These are phyloP conservation scores for Daktulosphaira vitifoliae DNA, from an alignment of 1,140 invertebrate genomes.

Conservation along the genomic window DNA sequence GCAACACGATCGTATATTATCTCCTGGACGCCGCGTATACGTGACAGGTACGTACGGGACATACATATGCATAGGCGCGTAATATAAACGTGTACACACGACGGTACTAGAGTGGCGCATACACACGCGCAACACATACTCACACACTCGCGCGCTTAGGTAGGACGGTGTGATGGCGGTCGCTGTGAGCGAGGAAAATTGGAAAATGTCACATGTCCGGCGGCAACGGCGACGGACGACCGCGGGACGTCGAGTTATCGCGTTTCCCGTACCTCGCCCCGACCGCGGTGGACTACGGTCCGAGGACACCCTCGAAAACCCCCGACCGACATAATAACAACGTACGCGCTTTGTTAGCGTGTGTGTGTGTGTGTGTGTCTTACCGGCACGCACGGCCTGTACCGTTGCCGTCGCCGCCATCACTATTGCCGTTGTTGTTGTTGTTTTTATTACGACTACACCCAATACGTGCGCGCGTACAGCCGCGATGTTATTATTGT, in stretches of 20 bases:
- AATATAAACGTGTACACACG: not conserved
- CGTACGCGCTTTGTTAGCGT: too few relatives aligned
- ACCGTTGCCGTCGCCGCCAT: too few relatives aligned
- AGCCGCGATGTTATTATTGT: too few relatives aligned
- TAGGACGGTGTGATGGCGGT: too few relatives aligned
- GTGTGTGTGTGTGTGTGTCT: too few relatives aligned
- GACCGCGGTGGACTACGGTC: not conserved
- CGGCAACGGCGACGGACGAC: not conserved
- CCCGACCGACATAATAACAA: too few relatives aligned
- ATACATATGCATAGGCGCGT: not conserved
- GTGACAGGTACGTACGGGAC: too few relatives aligned
- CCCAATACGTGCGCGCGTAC: not conserved
- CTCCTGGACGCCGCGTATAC: too few relatives aligned
- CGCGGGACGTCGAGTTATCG: constrained; percentile 24
- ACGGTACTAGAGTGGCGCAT: too few relatives aligned
- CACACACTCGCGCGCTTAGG: not conserved
- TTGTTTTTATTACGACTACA: too few relatives aligned
- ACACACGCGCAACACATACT: not conserved
- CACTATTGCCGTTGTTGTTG: too few relatives aligned
- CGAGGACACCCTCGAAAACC: constrained; percentile 27
- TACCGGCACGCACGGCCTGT: too few relatives aligned
- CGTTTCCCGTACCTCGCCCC: not conserved
- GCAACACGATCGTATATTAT: not conserved
- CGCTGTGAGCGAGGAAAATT: constrained; percentile 12
- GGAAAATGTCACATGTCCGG: constrained; percentile 30